phyloP scores from a whole-genome alignment of 2,113 vertebrate genomes.

The Carettochelys insculpta region DNA sequence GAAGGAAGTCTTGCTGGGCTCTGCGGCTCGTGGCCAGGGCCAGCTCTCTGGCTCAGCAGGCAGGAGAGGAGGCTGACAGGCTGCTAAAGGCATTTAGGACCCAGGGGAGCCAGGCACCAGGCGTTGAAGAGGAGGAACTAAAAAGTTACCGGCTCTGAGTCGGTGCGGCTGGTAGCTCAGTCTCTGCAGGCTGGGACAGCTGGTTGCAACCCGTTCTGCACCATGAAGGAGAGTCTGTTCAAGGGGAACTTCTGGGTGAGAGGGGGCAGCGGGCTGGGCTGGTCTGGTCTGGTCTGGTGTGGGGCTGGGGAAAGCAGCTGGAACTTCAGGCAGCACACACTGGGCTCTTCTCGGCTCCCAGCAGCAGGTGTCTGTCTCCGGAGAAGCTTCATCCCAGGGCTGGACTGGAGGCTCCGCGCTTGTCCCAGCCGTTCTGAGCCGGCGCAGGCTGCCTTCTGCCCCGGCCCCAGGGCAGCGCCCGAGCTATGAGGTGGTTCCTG shows the following conservation, averaged over 20 bases:
- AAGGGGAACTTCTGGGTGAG: slow-evolving; percentile 93
- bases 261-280: not conserved
- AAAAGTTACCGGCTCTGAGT: not conserved
- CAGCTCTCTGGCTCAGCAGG: not conserved
- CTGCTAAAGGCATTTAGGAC: not conserved
- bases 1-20: not conserved
- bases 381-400: not conserved
- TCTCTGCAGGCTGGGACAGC: accelerated
- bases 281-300: no score
- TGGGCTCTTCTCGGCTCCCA: not conserved
- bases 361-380: not conserved
- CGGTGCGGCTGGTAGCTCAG: accelerated
- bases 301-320: accelerated
- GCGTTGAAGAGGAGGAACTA: not conserved
- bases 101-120: not conserved
- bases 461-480: not conserved
- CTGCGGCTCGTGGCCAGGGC: no score
- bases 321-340: accelerated
- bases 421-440: not conserved
- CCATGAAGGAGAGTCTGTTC: slow-evolving; percentile 86
- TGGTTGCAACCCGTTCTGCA: not conserved
- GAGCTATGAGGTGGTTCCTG: not conserved
- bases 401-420: not conserved
- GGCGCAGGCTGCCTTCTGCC: not conserved
- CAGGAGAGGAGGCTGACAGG: not conserved